Percentiles rank a stretch among this genome's conserved stretches.
phyloP scores from a whole-genome alignment of 2,797 vertebrate species.

The Clarias pachynema region DNA sequence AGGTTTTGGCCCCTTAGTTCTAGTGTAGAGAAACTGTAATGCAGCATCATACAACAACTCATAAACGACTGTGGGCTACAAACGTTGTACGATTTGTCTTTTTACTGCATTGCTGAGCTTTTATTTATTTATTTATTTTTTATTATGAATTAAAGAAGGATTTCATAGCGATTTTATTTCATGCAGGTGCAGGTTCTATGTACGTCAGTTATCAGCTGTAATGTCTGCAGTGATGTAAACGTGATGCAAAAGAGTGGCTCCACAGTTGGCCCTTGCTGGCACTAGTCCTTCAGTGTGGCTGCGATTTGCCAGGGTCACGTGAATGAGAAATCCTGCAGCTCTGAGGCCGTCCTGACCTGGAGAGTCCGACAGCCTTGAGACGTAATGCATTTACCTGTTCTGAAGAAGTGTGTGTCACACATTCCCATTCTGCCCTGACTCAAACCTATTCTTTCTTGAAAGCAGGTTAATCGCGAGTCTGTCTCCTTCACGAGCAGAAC shows the following conservation, averaged over 20 bases:
- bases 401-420: neutral
- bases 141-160: neutral
- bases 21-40: neutral
- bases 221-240: neutral
- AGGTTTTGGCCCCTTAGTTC: neutral
- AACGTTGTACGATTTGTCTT: no score
- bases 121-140: neutral
- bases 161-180: neutral
- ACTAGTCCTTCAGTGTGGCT: neutral
- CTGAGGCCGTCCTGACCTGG: neutral
- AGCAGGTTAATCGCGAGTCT: neutral
- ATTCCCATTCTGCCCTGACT: conserved; percentile 1
- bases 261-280: neutral
- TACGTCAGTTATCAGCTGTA: neutral
- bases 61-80: neutral
- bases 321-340: conserved; percentile 2
- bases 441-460: conserved; percentile 18
- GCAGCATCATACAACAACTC: neutral
- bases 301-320: neutral
- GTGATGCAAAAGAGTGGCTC: neutral
- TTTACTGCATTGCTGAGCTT: neutral
- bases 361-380: neutral
- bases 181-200: neutral
- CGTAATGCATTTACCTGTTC: neutral
- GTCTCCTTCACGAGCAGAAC: conserved; percentile 7